Conservation (phyloP, 2,888 invertebrate species). For the Epicampocera succincta region DNA sequence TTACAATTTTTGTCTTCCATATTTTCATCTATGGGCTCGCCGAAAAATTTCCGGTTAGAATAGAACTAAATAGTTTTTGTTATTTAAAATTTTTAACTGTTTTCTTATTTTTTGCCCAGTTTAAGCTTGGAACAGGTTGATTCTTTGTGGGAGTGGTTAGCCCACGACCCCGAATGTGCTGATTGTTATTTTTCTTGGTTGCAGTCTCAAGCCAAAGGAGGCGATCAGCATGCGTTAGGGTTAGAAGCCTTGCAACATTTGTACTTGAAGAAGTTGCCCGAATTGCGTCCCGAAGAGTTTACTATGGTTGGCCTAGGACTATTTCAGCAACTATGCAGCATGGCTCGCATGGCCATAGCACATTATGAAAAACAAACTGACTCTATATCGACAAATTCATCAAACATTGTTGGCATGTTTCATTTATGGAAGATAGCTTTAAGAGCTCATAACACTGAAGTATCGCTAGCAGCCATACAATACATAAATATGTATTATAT, state of each 20-base stretch:
- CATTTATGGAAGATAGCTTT: slow-evolving; percentile 97
- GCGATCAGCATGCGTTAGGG: slow-evolving; percentile 95
- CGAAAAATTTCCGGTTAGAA: slow-evolving; percentile 90
- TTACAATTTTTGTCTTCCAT: slow-evolving; percentile 95
- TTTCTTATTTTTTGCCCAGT: slow-evolving; percentile 79
- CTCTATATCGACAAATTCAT: slow-evolving; percentile 76
- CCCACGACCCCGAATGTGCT: slow-evolving; percentile 91
- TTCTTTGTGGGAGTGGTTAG: slow-evolving; percentile 94
- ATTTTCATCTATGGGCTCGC: slow-evolving; percentile 94
- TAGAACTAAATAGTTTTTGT: neutral
- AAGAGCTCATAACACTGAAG: slow-evolving; percentile 94
- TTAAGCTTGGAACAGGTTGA: slow-evolving; percentile 94
- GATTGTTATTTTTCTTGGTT: slow-evolving; percentile 97
- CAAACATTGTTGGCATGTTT: slow-evolving; percentile 92
- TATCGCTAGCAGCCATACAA: slow-evolving; percentile 96
- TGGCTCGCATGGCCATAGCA: slow-evolving; percentile 91
- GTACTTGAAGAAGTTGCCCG: slow-evolving; percentile 94
- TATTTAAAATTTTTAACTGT: neutral
- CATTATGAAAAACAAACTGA: slow-evolving; percentile 84
- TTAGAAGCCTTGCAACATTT: slow-evolving; percentile 93
- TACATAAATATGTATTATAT: slow-evolving; percentile 97
- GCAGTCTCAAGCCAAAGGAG: slow-evolving; percentile 94
- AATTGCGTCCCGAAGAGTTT: slow-evolving; percentile 92
- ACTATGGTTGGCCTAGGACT: slow-evolving; percentile 95
- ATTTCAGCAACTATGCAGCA: slow-evolving; percentile 94